Evolutionary conservation across 1,140 invertebrate genomes (phyloP), one percentile per base, ranked within the genome.

Genomic region (Eumeta japonica): DNA sequence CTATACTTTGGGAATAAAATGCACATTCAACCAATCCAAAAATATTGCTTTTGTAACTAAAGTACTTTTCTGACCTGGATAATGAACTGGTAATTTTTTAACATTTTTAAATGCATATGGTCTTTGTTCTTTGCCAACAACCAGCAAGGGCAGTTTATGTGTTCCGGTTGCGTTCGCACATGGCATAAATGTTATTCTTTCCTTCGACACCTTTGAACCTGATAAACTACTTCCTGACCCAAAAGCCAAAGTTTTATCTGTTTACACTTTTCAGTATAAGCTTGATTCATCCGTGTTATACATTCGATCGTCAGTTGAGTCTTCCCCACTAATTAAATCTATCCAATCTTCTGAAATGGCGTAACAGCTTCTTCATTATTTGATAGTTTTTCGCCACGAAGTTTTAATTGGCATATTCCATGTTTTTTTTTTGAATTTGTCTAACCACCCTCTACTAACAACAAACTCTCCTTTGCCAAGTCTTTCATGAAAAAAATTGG

Each of bases 131-230:
- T 63, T 65, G 5, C 55, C 55, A 37, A 68, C 58, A 7, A 58
- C 41, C 19, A 51, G 34, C 15, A 64, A 45, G 41, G 45, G 35
- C 28, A 71, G 38, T 52, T 68, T 62, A 33, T 61, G 55, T 10
- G 43, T 55, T 34, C 60, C 65, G 41, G 46, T 47, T 35, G 56
- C 54, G 49, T 72, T 72, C 24, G 52, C 39, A 49, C 65, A 65
- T n/a, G 48, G 45, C 48, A 67, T 55, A 27, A 63, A 43, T 35
- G 55, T 68, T 12, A 67, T 48, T 37, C 51, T 50, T 18, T 70
- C 52, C 53, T 70, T 65, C 29, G 16, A 40, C 24, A 60, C 44
- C 51, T 67, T 60, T 19, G 31, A 28, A 39, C 52, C 49, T 43
- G 48, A 47, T 34, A 45, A 50, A 37, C 41, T 46, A 14, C 28